Conservation (phyloP, 1,140 invertebrate species). For the Ruditapes philippinarum region DNA sequence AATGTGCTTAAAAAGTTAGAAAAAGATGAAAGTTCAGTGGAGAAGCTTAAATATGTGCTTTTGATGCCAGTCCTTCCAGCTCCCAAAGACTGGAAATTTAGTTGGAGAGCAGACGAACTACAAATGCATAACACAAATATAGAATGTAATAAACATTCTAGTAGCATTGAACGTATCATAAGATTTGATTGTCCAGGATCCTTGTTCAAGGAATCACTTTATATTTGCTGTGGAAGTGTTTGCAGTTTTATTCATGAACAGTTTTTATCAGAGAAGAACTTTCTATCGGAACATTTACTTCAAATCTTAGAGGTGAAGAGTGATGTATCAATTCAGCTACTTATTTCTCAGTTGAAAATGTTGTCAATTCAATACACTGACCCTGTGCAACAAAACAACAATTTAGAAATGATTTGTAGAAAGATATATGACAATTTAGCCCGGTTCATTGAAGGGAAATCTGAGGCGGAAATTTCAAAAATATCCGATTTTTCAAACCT, state of each 20-base stretch:
- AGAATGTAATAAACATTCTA: not conserved
- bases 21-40: not conserved
- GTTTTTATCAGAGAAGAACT: not conserved
- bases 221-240: not conserved
- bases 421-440: not conserved
- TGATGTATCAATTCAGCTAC: not conserved
- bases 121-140: not conserved
- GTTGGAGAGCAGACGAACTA: slow-evolving; percentile 21
- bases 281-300: not conserved
- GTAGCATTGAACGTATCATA: not conserved
- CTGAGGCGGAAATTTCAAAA: not conserved
- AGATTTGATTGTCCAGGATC: not conserved
- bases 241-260: slow-evolving; percentile 13
- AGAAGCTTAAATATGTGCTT: not conserved
- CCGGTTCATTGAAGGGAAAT: not conserved
- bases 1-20: not conserved
- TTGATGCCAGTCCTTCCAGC: slow-evolving; percentile 5
- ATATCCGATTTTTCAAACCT: not conserved
- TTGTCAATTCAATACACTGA: not conserved
- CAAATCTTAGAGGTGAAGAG: not conserved
- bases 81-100: slow-evolving; percentile 43
- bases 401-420: not conserved
- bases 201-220: not conserved
- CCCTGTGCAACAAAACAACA: not conserved
- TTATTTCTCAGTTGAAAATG: not conserved